Evolutionary conservation across 1,140 invertebrate genomes (phyloP), one percentile per base, ranked within the genome.

Genomic region (Pogonomyrmex barbatus): DNA sequence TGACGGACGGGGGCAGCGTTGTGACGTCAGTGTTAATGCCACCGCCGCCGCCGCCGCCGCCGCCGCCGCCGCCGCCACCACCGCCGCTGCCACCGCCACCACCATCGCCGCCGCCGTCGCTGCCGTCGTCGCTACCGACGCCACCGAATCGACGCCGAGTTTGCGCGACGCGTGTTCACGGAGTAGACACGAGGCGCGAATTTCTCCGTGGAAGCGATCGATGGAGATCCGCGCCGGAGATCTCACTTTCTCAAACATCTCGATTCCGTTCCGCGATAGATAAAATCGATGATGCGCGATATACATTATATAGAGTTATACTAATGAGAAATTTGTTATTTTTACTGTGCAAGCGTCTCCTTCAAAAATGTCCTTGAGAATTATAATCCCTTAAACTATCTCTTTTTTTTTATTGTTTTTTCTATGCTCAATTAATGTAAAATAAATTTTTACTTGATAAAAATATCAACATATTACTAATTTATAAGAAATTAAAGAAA

Each of bases 1-100:
- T 94, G 92, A 91, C 92, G 92, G 92, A 92, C 93, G 93, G 91
- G 91, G 94, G 94, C 93, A 93, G 91, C 86, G 84, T 87, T 68
- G 91, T 94, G 94, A 94, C 93, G 93, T 94, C 93, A 94, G 88
- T 79, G 84, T 85, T 88, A 81, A 78, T 82, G 85, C 58, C 65
- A 52, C 65, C 87, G 63, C 68, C 39, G 67, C 60, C 76, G 77
- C 82, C 75, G 82, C 62, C 36, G 52, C 68, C 77, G 77, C 82
- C 75, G 82, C 62, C 36, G 52, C 68, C 77, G 62, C 58, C 65
- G 52, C 65, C 87, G 63, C 68, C 39, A 63, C 60, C 76, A 73
- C 82, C 75, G 85, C 58, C 65, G 52, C 65, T 85, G 63, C 68
- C 39, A 63, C 60, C 76, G 77, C 82, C 75, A 24, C 24, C 24